A percentile compares a stretch with the other conserved stretches of the same genome.
phyloP scores from a whole-genome alignment of 1,140 invertebrate genomes.

The Lucilia cuprina region DNA sequence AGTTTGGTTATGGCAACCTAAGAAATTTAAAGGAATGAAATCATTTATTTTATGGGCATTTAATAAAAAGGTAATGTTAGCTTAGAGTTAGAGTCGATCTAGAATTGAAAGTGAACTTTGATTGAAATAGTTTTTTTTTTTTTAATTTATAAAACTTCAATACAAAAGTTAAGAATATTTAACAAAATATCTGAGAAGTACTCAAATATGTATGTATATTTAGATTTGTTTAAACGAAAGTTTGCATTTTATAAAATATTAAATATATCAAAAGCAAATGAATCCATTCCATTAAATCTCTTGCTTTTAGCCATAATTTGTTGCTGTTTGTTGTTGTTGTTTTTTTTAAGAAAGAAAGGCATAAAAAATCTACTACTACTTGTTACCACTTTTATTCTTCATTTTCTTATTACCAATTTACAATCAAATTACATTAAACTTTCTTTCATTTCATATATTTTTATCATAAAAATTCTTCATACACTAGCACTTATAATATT shows the following conservation, averaged over 20 bases:
- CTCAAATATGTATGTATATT: too few species aligned
- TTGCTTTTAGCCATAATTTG: neutral
- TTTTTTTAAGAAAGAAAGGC: neutral
- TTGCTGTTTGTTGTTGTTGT: neutral
- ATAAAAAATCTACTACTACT: constrained; percentile 11
- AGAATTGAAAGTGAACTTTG: too few species aligned
- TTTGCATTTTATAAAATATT: too few species aligned
- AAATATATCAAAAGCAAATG: neutral
- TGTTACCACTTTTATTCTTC: constrained; percentile 10
- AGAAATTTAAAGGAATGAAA: neutral
- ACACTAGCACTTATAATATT: neutral
- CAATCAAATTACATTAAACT: neutral
- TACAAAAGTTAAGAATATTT: too few species aligned
- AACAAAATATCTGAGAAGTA: too few species aligned
- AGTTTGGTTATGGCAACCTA: neutral
- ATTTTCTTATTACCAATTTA: neutral
- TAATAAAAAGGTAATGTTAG: too few species aligned
- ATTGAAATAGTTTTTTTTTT: too few species aligned
- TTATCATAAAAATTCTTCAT: neutral
- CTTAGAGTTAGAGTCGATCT: too few species aligned
- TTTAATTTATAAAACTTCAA: too few species aligned
- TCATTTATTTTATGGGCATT: neutral
- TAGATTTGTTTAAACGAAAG: too few species aligned
- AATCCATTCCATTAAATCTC: neutral
- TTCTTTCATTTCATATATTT: neutral